These are phyloP conservation scores for Ophion costatus DNA, from an alignment of 2,888 invertebrate species.

Conservation along the genomic window DNA sequence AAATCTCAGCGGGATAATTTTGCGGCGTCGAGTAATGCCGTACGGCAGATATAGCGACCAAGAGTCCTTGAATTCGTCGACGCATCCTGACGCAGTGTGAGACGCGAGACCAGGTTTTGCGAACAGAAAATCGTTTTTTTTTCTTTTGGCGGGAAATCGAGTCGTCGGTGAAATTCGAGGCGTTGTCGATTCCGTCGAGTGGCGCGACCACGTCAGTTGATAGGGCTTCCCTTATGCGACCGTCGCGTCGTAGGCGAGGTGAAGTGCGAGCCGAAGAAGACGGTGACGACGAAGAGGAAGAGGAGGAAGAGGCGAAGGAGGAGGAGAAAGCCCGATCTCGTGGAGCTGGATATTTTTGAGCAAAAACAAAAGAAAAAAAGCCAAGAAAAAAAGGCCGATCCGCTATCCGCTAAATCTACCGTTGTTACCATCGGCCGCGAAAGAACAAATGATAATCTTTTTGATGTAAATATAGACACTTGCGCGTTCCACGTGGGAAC, in stretches of 20 bases:
- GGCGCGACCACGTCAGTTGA: slow-evolving; percentile 24
- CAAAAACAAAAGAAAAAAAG: slow-evolving; percentile 9
- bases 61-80: background rate
- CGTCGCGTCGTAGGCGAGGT: slow-evolving; percentile 47
- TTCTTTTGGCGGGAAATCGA: background rate
- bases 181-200: slow-evolving; percentile 11
- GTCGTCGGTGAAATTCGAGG: background rate
- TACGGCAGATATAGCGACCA: slow-evolving; percentile 27
- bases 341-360: slow-evolving; percentile 1
- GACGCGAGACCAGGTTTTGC: background rate
- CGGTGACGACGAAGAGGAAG: slow-evolving; percentile 18
- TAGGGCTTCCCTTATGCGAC: slow-evolving; percentile 60
- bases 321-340: slow-evolving; percentile 28
- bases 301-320: slow-evolving; percentile 35
- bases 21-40: slow-evolving; percentile 31
- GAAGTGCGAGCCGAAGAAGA: slow-evolving; percentile 52
- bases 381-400: slow-evolving; percentile 7
- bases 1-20: background rate
- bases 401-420: slow-evolving; percentile 17
- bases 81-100: background rate
- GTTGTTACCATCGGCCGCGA: slow-evolving; percentile 16
- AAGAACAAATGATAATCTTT: slow-evolving; percentile 33
- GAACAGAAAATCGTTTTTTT: background rate
- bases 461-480: slow-evolving; percentile 62
- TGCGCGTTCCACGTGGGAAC: slow-evolving; percentile 47